phyloP scores from a whole-genome alignment of 2,888 invertebrate species.

The Liposcelis brunnea region DNA sequence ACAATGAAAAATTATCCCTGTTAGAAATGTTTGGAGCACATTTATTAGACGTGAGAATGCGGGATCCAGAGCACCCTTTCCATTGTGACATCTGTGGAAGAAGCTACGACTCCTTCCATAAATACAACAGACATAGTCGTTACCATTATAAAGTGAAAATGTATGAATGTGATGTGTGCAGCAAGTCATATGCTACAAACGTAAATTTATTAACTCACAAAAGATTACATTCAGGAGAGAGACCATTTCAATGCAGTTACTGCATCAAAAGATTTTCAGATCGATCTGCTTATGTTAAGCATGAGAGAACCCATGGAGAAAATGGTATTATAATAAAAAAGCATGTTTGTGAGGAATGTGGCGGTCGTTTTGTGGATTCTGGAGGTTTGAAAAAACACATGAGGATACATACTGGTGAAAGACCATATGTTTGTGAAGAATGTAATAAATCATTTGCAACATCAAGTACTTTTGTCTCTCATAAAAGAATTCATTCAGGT shows the following conservation, averaged over 20 bases:
- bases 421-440: constrained; percentile 1
- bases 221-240: not conserved
- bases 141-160: no score
- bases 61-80: no score
- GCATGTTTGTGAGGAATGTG: not conserved
- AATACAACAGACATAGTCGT: no score
- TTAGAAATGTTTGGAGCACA: no score
- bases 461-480: not conserved
- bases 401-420: not conserved
- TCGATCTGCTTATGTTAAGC: not conserved
- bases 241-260: not conserved
- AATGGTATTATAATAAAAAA: not conserved
- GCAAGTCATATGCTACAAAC: not conserved
- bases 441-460: not conserved
- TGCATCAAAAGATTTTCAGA: not conserved
- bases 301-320: not conserved
- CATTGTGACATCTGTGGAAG: no score
- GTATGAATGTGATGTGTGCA: no score
- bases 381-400: not conserved
- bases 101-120: no score
- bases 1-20: no score
- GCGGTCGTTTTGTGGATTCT: not conserved
- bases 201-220: not conserved
- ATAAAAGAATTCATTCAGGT: not conserved
- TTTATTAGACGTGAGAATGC: no score